Conservation (phyloP, 2,888 invertebrate genomes). For the Amitus sp. region DNA sequence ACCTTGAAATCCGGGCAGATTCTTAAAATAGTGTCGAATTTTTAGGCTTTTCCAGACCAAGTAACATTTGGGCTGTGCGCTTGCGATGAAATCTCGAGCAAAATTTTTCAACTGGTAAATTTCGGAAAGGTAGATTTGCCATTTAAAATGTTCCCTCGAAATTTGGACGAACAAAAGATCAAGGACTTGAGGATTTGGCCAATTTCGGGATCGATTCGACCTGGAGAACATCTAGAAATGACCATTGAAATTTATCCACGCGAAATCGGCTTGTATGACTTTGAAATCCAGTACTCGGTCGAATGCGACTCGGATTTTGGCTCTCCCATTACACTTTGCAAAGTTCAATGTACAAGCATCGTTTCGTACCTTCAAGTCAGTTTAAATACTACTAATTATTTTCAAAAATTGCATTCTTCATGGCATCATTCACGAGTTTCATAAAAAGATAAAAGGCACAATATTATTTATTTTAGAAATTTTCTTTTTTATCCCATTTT, state of each 20-base stretch:
- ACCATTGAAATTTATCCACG: background rate
- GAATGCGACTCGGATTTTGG: background rate
- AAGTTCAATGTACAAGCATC: background rate
- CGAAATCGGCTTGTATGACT: background rate
- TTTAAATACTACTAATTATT: no score
- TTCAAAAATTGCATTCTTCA: no score
- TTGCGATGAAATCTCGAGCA: conserved; percentile 49
- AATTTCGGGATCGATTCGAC: background rate
- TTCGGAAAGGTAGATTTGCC: background rate
- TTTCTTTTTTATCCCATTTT: no score
- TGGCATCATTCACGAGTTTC: no score
- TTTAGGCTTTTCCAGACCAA: conserved; percentile 62
- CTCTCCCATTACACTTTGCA: background rate
- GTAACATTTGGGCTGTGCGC: conserved; percentile 55
- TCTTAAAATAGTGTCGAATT: conserved; percentile 21
- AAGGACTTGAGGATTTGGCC: background rate
- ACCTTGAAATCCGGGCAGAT: no score
- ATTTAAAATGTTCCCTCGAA: background rate
- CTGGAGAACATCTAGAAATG: background rate
- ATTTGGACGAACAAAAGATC: no score
- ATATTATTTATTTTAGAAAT: no score
- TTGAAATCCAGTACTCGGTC: background rate
- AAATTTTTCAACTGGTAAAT: conserved; percentile 52
- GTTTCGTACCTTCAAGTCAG: background rate
- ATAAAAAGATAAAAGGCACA: no score